These are phyloP conservation scores for Hermatobates lingyangjiaoensis DNA, from an alignment of 1,140 invertebrate species.

Conservation along the genomic window DNA sequence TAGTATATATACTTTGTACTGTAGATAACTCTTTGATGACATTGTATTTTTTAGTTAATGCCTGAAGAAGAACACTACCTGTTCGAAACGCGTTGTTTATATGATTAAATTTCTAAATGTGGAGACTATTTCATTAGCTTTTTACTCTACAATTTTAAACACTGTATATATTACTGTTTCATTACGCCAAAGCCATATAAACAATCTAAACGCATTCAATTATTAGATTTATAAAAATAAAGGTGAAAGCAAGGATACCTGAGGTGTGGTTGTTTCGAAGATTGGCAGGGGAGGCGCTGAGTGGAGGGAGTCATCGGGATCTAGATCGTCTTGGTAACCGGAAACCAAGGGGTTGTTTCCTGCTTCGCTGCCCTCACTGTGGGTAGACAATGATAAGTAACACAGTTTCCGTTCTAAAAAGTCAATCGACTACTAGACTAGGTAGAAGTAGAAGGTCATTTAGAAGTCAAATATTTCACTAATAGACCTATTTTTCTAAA, in stretches of 20 bases:
- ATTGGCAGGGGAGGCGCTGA: constrained; percentile 1
- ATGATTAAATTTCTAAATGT: too few relatives aligned
- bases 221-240: background rate
- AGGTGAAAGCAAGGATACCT: too few relatives aligned
- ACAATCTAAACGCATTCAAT: background rate
- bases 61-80: too few relatives aligned
- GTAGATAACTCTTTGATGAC: too few relatives aligned
- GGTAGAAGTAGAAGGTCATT: constrained; percentile 6
- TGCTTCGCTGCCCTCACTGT: constrained; percentile 39
- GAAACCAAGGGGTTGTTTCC: constrained; percentile 67
- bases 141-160: background rate
- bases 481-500: too few relatives aligned
- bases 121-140: too few relatives aligned
- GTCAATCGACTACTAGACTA: background rate
- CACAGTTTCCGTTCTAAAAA: constrained; percentile 2
- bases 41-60: too few relatives aligned
- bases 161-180: background rate
- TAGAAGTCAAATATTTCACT: too few relatives aligned
- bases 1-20: too few relatives aligned
- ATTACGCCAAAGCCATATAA: background rate
- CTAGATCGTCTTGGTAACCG: constrained; percentile 70
- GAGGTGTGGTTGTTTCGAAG: background rate
- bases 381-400: constrained; percentile 1
- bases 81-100: too few relatives aligned
- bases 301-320: constrained; percentile 35